phyloP scores from a whole-genome alignment of 2,797 vertebrate genomes.

The Gouania willdenowi region DNA sequence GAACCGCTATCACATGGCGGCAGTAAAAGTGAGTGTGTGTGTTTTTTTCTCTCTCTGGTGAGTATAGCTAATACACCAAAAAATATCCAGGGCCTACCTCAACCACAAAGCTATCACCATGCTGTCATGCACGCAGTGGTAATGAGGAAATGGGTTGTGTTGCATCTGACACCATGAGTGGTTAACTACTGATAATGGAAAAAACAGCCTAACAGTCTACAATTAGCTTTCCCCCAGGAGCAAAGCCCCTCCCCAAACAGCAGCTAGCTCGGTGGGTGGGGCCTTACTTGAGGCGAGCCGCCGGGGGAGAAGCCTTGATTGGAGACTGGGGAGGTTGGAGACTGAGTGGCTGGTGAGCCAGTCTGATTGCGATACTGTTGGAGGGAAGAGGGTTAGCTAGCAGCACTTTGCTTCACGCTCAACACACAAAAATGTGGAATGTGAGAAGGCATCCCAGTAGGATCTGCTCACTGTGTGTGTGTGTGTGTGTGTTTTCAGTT shows the following conservation, averaged over 20 bases:
- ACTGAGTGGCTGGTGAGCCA: constrained; percentile 98
- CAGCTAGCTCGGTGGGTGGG: constrained; percentile 65
- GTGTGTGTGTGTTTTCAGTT: neutral
- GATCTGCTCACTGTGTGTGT: neutral
- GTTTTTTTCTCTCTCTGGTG: no score
- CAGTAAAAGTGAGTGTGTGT: no score
- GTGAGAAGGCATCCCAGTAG: constrained; percentile 5
- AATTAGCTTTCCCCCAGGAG: constrained; percentile 46
- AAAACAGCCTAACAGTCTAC: constrained; percentile 63
- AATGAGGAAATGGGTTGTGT: constrained; percentile 51
- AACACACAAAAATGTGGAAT: constrained; percentile 61
- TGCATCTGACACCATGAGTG: constrained; percentile 51
- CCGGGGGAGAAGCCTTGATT: constrained; percentile 99
- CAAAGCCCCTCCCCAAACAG: constrained; percentile 65
- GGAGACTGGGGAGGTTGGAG: constrained; percentile 99
- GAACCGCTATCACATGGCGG: no score
- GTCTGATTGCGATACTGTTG: constrained; percentile 98
- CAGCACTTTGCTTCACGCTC: constrained; percentile 72
- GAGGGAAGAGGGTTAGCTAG: constrained; percentile 84
- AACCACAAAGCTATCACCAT: constrained; percentile 16
- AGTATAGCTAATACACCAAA: no score
- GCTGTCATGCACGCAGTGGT: constrained; percentile 51
- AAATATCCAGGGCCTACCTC: no score
- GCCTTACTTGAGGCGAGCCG: constrained; percentile 98
- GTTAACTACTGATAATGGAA: constrained; percentile 55